A percentile compares a stretch with the other conserved stretches of the same genome.
These are phyloP conservation scores for Ligdia adustata DNA, from an alignment of 2,888 invertebrate genomes.

Conservation along the genomic window DNA sequence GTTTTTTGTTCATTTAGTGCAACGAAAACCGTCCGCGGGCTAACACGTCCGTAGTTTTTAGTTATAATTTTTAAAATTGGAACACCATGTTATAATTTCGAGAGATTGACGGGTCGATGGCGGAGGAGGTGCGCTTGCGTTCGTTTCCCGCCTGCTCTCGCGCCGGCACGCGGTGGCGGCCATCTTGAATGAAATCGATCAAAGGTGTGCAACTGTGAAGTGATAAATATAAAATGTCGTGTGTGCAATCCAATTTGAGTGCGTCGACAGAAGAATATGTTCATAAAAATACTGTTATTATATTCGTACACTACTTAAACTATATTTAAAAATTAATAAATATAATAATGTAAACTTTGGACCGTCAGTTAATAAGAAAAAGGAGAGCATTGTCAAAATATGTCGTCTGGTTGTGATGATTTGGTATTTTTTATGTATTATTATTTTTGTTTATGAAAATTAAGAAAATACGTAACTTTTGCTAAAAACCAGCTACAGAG, in stretches of 20 bases:
- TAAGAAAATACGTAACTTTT: too few species aligned
- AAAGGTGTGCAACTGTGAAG: conserved; percentile 81
- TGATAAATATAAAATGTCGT: conserved; percentile 65
- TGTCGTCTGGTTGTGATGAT: too few species aligned
- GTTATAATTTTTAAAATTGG: conserved; percentile 29
- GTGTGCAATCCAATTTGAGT: conserved; percentile 10
- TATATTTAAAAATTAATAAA: too few species aligned
- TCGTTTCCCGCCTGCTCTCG: conserved; percentile 71
- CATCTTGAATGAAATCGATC: conserved; percentile 82
- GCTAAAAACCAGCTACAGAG: too few species aligned
- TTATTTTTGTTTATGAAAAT: too few species aligned
- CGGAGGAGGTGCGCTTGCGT: conserved; percentile 72
- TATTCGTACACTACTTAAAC: too few species aligned
- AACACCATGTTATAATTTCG: conserved; percentile 51
- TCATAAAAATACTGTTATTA: too few species aligned
- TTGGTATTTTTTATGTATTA: too few species aligned
- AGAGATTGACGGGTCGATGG: conserved; percentile 65
- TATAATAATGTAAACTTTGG: too few species aligned
- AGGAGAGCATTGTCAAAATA: too few species aligned
- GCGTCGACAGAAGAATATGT: too few species aligned
- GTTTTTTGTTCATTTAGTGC: conserved; percentile 77
- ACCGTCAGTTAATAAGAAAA: too few species aligned
- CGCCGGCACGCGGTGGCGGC: conserved; percentile 59
- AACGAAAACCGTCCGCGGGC: conserved; percentile 64
- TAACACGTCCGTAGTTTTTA: conserved; percentile 59